Evolutionary conservation across 2,113 vertebrate species (phyloP).

Genomic region (Anolis carolinensis): DNA sequence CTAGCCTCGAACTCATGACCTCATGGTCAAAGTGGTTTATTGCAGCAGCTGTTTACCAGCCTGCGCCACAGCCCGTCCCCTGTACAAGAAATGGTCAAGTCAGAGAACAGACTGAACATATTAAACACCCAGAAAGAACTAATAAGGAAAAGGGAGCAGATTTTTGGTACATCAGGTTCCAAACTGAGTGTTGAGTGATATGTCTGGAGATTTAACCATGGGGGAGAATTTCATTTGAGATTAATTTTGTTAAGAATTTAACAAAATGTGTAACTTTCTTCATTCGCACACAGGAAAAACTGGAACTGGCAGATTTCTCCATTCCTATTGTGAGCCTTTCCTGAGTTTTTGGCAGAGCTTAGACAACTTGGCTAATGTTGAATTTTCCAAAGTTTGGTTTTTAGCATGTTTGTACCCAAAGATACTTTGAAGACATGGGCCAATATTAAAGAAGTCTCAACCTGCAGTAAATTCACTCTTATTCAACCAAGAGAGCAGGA

Average conservation of each 20-base stretch:
- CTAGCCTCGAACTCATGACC: no score
- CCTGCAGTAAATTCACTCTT: background rate
- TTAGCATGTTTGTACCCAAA: background rate
- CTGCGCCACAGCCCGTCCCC: no score
- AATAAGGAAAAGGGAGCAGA: background rate
- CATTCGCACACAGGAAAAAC: background rate
- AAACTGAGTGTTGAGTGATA: background rate
- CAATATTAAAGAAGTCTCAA: background rate
- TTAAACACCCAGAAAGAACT: background rate
- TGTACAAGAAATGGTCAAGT: background rate
- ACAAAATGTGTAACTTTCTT: background rate
- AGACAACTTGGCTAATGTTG: no score
- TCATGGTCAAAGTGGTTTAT: no score
- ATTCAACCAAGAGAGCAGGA: background rate
- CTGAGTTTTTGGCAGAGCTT: background rate
- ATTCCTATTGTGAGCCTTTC: background rate
- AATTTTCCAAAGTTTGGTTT: background rate
- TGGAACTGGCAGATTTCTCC: no score
- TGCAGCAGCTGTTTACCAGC: no score
- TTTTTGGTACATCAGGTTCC: background rate
- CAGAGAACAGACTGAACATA: conserved; percentile 1
- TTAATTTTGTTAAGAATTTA: background rate
- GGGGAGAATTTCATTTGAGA: background rate
- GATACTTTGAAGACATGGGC: background rate
- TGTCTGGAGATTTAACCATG: background rate